phyloP scores from a whole-genome alignment of 37 sponge, comb jelly and placozoan genomes.

The Bolinopsis microptera region DNA sequence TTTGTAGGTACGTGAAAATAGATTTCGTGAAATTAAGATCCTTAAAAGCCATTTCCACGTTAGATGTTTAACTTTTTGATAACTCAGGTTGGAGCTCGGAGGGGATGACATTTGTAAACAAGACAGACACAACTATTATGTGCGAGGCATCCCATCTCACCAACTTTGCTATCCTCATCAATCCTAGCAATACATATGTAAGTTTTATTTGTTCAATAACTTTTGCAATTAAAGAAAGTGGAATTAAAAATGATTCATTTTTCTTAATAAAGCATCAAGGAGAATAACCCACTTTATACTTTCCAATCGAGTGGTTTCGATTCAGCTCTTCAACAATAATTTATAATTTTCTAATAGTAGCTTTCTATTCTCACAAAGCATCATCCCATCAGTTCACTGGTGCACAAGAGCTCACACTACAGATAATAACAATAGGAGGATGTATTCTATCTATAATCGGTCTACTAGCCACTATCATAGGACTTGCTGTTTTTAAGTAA shows the following conservation, averaged over 20 bases:
- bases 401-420: neutral
- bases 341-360: too few species aligned
- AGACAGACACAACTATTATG: neutral
- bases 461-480: neutral
- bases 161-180: slow-evolving; percentile 48
- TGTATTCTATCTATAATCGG: slow-evolving; percentile 10
- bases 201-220: neutral
- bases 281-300: too few species aligned
- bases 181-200: slow-evolving; percentile 29
- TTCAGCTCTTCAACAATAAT: too few species aligned
- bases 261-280: too few species aligned
- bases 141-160: neutral
- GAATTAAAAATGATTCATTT: too few species aligned
- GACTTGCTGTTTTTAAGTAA: slow-evolving; percentile 49
- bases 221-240: too few species aligned
- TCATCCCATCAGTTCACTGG: slow-evolving; percentile 12
- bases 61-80: too few species aligned
- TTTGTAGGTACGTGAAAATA: too few species aligned
- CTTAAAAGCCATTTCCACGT: too few species aligned
- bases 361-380: neutral
- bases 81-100: neutral
- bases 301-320: too few species aligned
- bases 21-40: too few species aligned
- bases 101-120: neutral
- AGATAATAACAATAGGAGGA: neutral